Evolutionary conservation across 1,140 invertebrate species (phyloP).

Genomic region (Streblospio benedicti): DNA sequence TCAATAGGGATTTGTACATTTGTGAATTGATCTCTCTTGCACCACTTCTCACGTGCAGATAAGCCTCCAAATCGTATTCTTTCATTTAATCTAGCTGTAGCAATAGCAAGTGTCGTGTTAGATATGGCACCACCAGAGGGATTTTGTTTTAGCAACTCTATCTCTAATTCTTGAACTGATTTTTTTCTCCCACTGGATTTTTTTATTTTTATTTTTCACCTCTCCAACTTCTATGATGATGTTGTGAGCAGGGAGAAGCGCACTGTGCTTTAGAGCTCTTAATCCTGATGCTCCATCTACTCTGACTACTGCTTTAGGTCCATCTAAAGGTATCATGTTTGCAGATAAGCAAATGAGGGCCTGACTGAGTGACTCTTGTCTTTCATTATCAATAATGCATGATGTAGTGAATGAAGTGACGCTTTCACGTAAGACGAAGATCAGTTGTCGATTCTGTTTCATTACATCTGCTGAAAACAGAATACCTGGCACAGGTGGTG

Average conservation of each 20-base stretch:
- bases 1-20: no score
- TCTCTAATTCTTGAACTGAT: no score
- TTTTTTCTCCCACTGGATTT: no score
- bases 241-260: slow-evolving; percentile 7
- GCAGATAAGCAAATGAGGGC: not conserved
- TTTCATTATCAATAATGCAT: not conserved
- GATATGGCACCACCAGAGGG: no score
- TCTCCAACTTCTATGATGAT: slow-evolving; percentile 20
- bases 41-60: no score
- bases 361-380: not conserved
- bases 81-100: no score
- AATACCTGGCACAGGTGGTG: slow-evolving; percentile 12
- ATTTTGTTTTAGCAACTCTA: no score
- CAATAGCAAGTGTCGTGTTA: no score
- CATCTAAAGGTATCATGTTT: slow-evolving; percentile 12
- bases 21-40: no score
- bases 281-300: slow-evolving; percentile 23
- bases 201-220: no score
- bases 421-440: not conserved
- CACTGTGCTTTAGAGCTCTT: slow-evolving; percentile 10
- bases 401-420: not conserved
- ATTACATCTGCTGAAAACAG: slow-evolving; percentile 18
- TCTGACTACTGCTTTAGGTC: slow-evolving; percentile 17
- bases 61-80: no score
- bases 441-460: not conserved